Percentiles rank a stretch among this genome's conserved stretches.
Conservation (phyloP, 2,113 vertebrate species). For the Ranitomeya variabilis region DNA sequence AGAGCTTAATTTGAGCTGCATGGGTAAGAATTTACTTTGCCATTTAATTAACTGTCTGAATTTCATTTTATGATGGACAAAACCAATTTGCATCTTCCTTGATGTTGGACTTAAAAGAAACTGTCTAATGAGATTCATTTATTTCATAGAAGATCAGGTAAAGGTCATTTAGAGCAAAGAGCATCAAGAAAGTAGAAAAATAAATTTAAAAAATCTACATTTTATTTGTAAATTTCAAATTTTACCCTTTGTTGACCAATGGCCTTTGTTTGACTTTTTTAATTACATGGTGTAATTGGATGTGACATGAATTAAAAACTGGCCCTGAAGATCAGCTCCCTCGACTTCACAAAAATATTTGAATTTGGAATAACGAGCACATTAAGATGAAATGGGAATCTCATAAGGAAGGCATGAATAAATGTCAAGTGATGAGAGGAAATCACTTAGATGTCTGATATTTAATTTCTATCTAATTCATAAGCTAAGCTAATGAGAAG, state of each 20-base stretch:
- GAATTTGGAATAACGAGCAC: slow-evolving; percentile 37
- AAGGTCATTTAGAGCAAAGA: slow-evolving; percentile 41
- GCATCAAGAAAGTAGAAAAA: background rate
- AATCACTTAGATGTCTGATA: slow-evolving; percentile 48
- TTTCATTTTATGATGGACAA: slow-evolving; percentile 57
- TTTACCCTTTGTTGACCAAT: slow-evolving; percentile 27
- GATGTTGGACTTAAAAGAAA: slow-evolving; percentile 52
- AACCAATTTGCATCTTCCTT: slow-evolving; percentile 55
- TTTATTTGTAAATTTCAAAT: background rate
- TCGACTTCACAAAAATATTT: slow-evolving; percentile 36
- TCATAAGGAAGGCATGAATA: slow-evolving; percentile 33
- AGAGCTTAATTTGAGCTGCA: slow-evolving; percentile 50
- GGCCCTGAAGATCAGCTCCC: slow-evolving; percentile 11
- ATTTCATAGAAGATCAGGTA: slow-evolving; percentile 32
- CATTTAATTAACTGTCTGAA: slow-evolving; percentile 56
- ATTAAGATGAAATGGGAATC: slow-evolving; percentile 41
- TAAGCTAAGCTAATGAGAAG: slow-evolving; percentile 41
- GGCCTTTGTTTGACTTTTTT: background rate
- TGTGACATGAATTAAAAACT: slow-evolving; percentile 20
- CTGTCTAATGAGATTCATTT: slow-evolving; percentile 42
- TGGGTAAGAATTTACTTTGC: slow-evolving; percentile 55
- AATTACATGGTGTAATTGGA: slow-evolving; percentile 28
- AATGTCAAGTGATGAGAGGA: slow-evolving; percentile 52
- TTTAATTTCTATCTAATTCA: slow-evolving; percentile 48
- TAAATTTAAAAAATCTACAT: background rate